Conservation (phyloP, 2,797 vertebrate species). For the Neosalanx taihuensis region DNA sequence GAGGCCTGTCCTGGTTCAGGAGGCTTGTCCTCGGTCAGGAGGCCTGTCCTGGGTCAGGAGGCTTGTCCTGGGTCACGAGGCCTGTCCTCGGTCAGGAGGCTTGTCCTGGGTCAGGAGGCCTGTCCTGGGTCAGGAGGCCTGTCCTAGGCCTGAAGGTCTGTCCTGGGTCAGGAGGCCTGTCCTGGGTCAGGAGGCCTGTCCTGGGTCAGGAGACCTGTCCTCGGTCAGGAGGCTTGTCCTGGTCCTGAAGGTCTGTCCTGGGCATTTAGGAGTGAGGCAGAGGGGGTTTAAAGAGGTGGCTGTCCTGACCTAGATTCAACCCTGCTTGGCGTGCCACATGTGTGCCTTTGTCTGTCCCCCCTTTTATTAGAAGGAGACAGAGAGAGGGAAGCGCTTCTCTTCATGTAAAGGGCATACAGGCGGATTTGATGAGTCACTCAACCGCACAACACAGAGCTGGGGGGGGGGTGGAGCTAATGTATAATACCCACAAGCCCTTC, state of each 20-base stretch:
- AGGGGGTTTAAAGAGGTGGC: slow-evolving; percentile 53
- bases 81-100: too few species aligned
- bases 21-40: too few species aligned
- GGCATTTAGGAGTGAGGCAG: slow-evolving; percentile 44
- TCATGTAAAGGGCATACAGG: slow-evolving; percentile 42
- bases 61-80: too few species aligned
- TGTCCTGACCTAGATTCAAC: slow-evolving; percentile 71
- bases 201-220: too few species aligned
- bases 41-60: too few species aligned
- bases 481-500: slow-evolving; percentile 20
- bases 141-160: too few species aligned
- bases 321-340: slow-evolving; percentile 60
- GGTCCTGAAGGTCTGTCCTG: slow-evolving; percentile 34
- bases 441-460: slow-evolving; percentile 53
- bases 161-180: too few species aligned
- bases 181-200: too few species aligned
- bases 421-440: slow-evolving; percentile 71
- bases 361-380: slow-evolving; percentile 52
- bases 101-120: too few species aligned
- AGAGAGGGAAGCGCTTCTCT: slow-evolving; percentile 38
- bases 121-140: too few species aligned
- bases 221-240: too few species aligned
- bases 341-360: slow-evolving; percentile 60
- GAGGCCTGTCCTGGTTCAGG: too few species aligned
- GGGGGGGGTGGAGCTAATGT: slow-evolving; percentile 45